A percentile compares a stretch with the other conserved stretches of the same genome.
Evolutionary conservation across 2,888 invertebrate species (phyloP).

Genomic region (Coleophora deauratella): DNA sequence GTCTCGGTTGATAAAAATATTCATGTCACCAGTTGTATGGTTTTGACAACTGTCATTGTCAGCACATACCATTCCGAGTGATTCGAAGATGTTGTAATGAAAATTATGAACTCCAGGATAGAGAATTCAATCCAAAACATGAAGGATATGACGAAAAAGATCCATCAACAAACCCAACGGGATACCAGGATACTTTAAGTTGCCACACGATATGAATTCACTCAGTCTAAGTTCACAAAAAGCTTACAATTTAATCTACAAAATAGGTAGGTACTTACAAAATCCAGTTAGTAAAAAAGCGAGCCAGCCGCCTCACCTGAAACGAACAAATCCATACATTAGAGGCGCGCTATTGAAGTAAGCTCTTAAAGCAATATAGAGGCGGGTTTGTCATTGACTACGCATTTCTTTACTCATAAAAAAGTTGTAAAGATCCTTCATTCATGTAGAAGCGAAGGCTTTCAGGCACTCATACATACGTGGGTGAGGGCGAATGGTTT

Average conservation of each 20-base stretch:
- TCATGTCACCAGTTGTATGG: too few species aligned
- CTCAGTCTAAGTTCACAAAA: too few species aligned
- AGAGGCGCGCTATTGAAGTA: constrained; percentile 15
- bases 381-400: constrained; percentile 23
- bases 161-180: too few species aligned
- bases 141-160: too few species aligned
- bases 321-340: constrained; percentile 30
- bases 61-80: too few species aligned
- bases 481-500: constrained; percentile 15
- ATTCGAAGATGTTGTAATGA: too few species aligned
- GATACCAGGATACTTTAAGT: too few species aligned
- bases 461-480: constrained; percentile 30
- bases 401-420: constrained; percentile 27
- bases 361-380: constrained; percentile 6
- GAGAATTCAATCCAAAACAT: too few species aligned
- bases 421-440: constrained; percentile 39
- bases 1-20: too few species aligned
- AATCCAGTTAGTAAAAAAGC: constrained; percentile 18
- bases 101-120: too few species aligned
- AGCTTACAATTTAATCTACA: constrained; percentile 19
- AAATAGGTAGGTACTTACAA: constrained; percentile 9
- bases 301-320: constrained; percentile 23
- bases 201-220: too few species aligned
- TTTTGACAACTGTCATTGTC: too few species aligned
- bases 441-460: constrained; percentile 36